Base-by-base conservation (phyloP, 2,888 invertebrate species). In the Meteorus colon region DNA sequence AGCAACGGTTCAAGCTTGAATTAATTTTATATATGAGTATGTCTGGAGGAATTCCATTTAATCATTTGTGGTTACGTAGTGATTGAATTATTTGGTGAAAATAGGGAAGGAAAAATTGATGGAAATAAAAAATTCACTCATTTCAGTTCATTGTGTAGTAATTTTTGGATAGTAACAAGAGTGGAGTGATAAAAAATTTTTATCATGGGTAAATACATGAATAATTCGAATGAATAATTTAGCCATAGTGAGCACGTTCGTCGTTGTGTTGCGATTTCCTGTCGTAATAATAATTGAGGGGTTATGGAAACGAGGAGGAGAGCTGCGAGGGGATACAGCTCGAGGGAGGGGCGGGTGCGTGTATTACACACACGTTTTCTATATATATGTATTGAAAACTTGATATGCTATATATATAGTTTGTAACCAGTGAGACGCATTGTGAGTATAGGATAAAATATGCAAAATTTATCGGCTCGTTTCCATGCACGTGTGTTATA, bases 391-490 rank as follows among this genome's bases (percentile, higher is more conserved):
- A 16, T 41, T 19, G 41, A 41, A 19, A 24, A 19, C 10, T 41
- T 14, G 4, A 41, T 66, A 24, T 65, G 2, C 19, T 37, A 24
- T 41, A 29, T 41, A 55, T 67, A 71, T 31, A 75, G 67, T 71
- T 41, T 62, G 34, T 62, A 74, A 45, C 62, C 41, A 6, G 19
- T 19, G 75, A 67, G 77, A 80, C 75, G 80, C 80, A 83, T 85
- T 82, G 82, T 82, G 80, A 82, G 79, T 78, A 78, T 81, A 48
- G 59, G 82, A 86, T 83, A 83, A 86, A 84, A 82, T 85, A 84
- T 86, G 81, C 82, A 80, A 78, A 84, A 86, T 85, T 86, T 83
- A 86, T 85, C 82, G 82, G 78, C 72, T 73, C 51, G 70, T 75
- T 75, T 70, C 70, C 75, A 63, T 70, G 65, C 75, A 63, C 65